Evolutionary conservation across 2,797 vertebrate species (phyloP).

Genomic region (Phataginus tetradactyla): DNA sequence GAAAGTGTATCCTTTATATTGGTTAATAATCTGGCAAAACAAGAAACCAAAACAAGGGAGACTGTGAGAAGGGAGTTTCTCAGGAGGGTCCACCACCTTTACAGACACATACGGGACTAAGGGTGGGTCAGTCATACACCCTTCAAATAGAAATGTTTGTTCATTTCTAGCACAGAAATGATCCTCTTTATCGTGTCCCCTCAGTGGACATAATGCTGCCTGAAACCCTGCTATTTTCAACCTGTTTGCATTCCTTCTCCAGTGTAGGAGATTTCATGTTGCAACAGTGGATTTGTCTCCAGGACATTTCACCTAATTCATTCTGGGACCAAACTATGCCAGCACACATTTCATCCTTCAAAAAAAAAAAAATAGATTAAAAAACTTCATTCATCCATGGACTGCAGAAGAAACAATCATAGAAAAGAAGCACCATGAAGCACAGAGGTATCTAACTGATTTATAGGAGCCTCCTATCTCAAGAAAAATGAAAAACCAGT

Average conservation of each 20-base stretch:
- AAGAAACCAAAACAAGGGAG: background rate
- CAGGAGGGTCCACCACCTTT: background rate
- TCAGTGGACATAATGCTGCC: background rate
- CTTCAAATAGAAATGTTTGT: constrained; percentile 15
- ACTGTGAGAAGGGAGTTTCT: background rate
- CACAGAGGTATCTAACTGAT: constrained; percentile 49
- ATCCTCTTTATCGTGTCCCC: background rate
- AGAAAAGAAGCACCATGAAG: constrained; percentile 18
- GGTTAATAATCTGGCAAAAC: constrained; percentile 1
- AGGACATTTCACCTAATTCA: constrained; percentile 81
- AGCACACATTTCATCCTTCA: constrained; percentile 43
- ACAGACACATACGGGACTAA: background rate
- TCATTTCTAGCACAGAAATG: background rate
- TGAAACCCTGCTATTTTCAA: constrained; percentile 28
- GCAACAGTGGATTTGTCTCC: constrained; percentile 75
- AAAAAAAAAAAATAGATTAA: constrained; percentile 18
- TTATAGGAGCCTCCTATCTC: background rate
- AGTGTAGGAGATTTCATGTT: constrained; percentile 75
- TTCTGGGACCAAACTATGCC: constrained; percentile 60
- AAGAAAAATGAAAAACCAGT: constrained; percentile 43
- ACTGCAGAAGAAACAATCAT: constrained; percentile 47
- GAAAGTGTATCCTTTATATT: background rate
- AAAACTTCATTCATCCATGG: constrained; percentile 5
- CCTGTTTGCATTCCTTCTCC: constrained; percentile 59
- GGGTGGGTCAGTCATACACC: background rate